Percentiles rank a stretch among this genome's conserved stretches.
Evolutionary conservation across 2,113 vertebrate species (phyloP).

Genomic region (Pavo muticus): DNA sequence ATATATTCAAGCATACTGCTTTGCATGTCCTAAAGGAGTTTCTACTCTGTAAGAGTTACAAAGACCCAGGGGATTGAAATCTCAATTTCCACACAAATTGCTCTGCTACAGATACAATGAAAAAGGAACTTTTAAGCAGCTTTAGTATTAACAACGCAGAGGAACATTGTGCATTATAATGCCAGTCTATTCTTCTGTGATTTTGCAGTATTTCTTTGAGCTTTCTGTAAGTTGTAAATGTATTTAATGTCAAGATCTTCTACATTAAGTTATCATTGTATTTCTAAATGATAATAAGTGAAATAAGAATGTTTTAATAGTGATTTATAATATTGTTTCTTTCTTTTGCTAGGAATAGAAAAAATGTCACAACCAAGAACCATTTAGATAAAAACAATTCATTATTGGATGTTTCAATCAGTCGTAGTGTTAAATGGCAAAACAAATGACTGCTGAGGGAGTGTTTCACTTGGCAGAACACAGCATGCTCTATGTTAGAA

Average conservation of each 20-base stretch:
- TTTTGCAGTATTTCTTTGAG: not conserved
- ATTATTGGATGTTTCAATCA: not conserved
- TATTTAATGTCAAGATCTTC: not conserved
- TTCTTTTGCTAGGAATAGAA: not conserved
- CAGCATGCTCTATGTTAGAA: not conserved
- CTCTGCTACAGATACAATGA: not conserved
- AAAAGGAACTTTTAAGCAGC: not conserved
- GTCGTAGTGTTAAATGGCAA: not conserved
- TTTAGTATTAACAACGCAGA: not conserved
- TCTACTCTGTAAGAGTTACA: not conserved
- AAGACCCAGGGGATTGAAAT: not conserved
- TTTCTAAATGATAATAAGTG: not conserved
- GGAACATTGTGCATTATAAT: not conserved
- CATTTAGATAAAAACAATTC: not conserved
- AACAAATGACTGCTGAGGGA: not conserved
- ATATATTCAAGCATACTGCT: not conserved
- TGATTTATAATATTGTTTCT: not conserved
- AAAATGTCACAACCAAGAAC: not conserved
- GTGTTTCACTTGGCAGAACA: not conserved
- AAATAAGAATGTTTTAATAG: not conserved
- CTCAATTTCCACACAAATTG: constrained; percentile 18
- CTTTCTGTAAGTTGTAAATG: not conserved
- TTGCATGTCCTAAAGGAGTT: not conserved
- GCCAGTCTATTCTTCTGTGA: not conserved
- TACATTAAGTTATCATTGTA: not conserved